Base-by-base conservation (phyloP, 1,140 invertebrate species). In the Triops longicaudatus region DNA sequence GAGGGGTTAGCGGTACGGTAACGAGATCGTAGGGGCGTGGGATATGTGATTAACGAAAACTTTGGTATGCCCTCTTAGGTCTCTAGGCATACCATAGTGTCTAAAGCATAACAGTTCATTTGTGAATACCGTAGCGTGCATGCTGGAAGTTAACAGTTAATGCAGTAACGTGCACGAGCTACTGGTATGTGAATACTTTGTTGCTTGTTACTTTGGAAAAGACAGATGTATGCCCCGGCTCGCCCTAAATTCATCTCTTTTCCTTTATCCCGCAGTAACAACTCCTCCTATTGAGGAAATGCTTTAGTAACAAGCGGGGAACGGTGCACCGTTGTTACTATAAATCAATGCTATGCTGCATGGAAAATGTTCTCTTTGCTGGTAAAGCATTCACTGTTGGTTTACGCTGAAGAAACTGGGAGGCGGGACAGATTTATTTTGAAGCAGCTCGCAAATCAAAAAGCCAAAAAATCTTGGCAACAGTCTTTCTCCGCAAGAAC, bases 371-470 rank as follows among this genome's bases (percentile, higher is more conserved):
- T 37, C 1, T 63, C 50, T 22, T 5, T 63, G 50, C 50, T 22
- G 22, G 14, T n/a, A 63, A 5, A 14, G 22, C 22, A 63, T 17
- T n/a, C 50, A 14, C n/a, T 63, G 17, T 14, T 63, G 50, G n/a
- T 22, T n/a, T 63, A 22, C 50, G 10, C 17, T 22, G 50, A 63
- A 63, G 50, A 63, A 22, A 6, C n/a, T 6, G 7, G 50, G 5
- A 63, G 22, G 50, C 5, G 17, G 50, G 50, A 63, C 50, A 63
- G 50, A 63, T 63, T 63, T 63, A 63, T 63, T 63, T 63, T 63
- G 50, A 63, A 63, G 50, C 50, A 63, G n/a, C 50, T 63, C 50
- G 22, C 50, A 63, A 63, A 63, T 63, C 50, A 63, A 63, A 63
- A 22, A 63, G 0, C 7, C 31, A 37, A 22, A 9, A 63, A 63